These are phyloP conservation scores for Orycteropus afer DNA, from an alignment of 2,113 vertebrate genomes.

Conservation along the genomic window DNA sequence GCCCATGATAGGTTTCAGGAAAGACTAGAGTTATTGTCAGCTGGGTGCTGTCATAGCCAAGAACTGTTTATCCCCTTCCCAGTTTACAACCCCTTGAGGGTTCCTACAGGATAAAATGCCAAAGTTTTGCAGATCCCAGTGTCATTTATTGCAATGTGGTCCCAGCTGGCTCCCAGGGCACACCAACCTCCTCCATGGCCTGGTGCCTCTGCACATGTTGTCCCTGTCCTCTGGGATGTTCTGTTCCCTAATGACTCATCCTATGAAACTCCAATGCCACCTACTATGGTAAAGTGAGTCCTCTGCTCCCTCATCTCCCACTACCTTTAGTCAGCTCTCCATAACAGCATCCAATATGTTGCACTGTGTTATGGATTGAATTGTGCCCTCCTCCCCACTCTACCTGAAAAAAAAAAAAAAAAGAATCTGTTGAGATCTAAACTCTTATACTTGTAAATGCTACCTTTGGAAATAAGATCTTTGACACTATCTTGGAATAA, in stretches of 20 bases:
- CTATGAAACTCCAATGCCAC: neutral
- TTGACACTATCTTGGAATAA: too few species aligned
- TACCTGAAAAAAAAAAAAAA: too few species aligned
- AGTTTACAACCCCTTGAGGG: neutral
- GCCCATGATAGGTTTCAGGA: neutral
- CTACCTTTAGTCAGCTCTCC: neutral
- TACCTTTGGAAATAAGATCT: too few species aligned
- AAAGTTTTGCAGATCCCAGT: neutral
- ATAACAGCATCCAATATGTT: neutral
- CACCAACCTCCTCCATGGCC: neutral
- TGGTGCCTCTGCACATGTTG: rapidly evolving
- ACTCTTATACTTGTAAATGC: too few species aligned
- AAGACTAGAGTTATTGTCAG: neutral
- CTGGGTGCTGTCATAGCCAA: neutral
- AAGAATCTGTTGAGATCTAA: too few species aligned
- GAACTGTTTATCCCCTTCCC: neutral
- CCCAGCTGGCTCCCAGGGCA: neutral
- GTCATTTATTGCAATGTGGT: rapidly evolving
- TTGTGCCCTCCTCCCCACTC: too few species aligned
- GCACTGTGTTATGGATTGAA: neutral
- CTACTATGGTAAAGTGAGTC: neutral
- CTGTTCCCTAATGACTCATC: neutral
- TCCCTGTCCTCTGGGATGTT: neutral
- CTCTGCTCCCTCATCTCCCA: neutral
- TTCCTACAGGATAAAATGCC: neutral